Conservation (phyloP, 2,888 invertebrate genomes). For the Epistrophe grossulariae region DNA sequence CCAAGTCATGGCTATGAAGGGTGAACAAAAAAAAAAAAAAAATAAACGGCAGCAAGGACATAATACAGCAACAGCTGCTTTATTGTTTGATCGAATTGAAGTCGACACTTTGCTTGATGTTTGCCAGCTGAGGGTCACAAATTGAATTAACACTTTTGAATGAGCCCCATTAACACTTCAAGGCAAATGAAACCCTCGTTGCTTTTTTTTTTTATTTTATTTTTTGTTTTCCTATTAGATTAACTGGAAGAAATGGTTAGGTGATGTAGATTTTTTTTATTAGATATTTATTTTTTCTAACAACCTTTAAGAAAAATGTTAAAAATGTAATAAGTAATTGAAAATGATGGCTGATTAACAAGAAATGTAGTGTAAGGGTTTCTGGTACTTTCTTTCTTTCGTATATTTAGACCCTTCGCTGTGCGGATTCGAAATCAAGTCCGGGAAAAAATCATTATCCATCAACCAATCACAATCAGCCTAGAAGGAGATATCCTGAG, state of each 20-base stretch:
- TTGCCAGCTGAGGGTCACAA: constrained; percentile 75
- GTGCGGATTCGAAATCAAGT: too few relatives aligned
- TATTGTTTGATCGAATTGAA: constrained; percentile 75
- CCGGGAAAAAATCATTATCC: too few relatives aligned
- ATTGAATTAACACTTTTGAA: constrained; percentile 74
- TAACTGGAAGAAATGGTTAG: constrained; percentile 41
- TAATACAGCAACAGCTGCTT: constrained; percentile 69
- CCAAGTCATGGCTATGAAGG: constrained; percentile 9
- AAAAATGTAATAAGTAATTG: neutral
- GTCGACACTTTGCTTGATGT: constrained; percentile 72
- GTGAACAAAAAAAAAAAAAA: constrained; percentile 17
- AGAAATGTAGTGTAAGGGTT: too few relatives aligned
- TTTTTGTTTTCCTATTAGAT: constrained; percentile 44
- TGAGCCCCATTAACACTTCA: constrained; percentile 67
- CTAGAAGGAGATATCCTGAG: too few relatives aligned
- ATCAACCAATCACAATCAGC: too few relatives aligned
- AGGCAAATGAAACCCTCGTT: constrained; percentile 35
- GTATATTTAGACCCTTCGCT: too few relatives aligned
- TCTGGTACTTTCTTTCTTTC: too few relatives aligned
- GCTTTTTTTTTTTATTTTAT: neutral
- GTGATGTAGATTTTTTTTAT: constrained; percentile 5
- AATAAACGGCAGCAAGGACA: constrained; percentile 46
- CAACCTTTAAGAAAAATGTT: neutral
- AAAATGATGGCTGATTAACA: too few relatives aligned
- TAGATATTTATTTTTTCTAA: constrained; percentile 1